These are phyloP conservation scores for Bhutanitis thaidina DNA, from an alignment of 2,888 invertebrate genomes.

Conservation along the genomic window DNA sequence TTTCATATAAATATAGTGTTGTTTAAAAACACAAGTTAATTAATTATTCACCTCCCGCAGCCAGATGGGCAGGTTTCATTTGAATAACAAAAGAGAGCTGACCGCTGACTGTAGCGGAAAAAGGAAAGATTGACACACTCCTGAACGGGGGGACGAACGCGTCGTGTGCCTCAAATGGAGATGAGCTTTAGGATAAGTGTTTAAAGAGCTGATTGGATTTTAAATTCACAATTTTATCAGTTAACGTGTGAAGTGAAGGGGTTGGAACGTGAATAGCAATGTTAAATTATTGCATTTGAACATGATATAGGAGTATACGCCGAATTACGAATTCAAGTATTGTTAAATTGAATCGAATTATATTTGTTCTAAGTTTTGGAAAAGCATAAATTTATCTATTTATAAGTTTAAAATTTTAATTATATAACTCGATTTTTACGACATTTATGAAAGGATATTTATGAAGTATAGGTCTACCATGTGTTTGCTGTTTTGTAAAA, in stretches of 20 bases:
- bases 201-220: conserved; percentile 29
- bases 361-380: too few species aligned
- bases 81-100: conserved; percentile 65
- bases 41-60: conserved; percentile 48
- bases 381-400: too few species aligned
- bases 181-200: conserved; percentile 27
- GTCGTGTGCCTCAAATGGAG: conserved; percentile 26
- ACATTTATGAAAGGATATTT: too few species aligned
- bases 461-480: too few species aligned
- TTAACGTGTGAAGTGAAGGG: conserved; percentile 10
- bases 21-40: conserved; percentile 46
- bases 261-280: conserved; percentile 2
- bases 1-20: background rate
- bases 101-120: conserved; percentile 42
- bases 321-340: too few species aligned
- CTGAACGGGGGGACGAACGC: conserved; percentile 33
- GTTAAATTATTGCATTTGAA: conserved; percentile 11
- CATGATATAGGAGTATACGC: too few species aligned
- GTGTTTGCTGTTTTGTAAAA: too few species aligned
- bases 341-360: too few species aligned
- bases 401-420: too few species aligned
- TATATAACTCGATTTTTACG: too few species aligned
- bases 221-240: conserved; percentile 29
- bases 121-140: conserved; percentile 58
- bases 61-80: conserved; percentile 59